These are phyloP conservation scores for Sitobion miscanthi DNA, from an alignment of 1,140 invertebrate species.

Conservation along the genomic window DNA sequence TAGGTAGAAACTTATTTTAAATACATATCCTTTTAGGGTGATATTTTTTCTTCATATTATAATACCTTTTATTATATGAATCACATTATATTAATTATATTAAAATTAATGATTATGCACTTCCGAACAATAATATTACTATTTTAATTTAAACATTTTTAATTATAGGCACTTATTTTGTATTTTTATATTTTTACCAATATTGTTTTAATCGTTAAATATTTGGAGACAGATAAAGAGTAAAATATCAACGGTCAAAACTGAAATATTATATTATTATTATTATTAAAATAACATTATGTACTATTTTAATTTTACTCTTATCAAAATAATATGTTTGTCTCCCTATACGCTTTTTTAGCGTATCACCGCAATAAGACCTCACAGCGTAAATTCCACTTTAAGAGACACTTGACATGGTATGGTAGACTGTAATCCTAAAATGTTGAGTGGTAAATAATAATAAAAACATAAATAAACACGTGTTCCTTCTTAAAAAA, in stretches of 20 bases:
- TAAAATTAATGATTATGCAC: not conserved
- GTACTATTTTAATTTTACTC: not conserved
- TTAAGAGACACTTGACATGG: conserved; percentile 32
- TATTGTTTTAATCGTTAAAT: not conserved
- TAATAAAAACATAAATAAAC: conserved; percentile 44
- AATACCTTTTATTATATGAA: not conserved
- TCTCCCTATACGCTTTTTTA: not conserved
- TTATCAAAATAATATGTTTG: not conserved
- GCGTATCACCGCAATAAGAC: not conserved
- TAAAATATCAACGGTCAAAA: not conserved
- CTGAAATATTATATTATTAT: not conserved
- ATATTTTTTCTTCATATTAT: not conserved
- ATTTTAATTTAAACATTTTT: not conserved
- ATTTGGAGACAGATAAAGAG: not conserved
- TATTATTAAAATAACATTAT: too few species aligned
- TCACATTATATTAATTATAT: not conserved
- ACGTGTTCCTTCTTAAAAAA: conserved; percentile 16
- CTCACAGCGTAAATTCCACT: conserved; percentile 25
- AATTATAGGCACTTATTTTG: not conserved
- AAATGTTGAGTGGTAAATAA: conserved; percentile 8
- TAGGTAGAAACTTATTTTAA: too few species aligned
- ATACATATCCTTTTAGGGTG: too few species aligned
- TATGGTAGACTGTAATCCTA: not conserved
- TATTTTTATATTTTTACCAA: not conserved
- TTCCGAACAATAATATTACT: not conserved